Evolutionary conservation across 2,113 vertebrate species (phyloP), one percentile per base, ranked within the genome.

Genomic region (Oryzias melastigma): DNA sequence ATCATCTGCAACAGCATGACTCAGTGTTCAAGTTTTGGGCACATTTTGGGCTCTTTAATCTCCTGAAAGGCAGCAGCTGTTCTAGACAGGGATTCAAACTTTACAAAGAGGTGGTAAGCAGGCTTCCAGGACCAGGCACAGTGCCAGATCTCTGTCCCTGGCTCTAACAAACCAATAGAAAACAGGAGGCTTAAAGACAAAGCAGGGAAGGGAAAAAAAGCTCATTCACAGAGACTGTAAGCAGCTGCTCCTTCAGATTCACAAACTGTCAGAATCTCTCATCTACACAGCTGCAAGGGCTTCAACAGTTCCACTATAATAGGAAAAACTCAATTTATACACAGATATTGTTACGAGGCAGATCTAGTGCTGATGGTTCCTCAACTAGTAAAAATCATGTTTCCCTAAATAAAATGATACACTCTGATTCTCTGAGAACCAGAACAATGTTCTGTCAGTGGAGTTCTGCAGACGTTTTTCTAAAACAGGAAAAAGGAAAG

Each of bases 401-500:
- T 13, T 27, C 8, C 35, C 35, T 10, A 35, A 12, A 10, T 35
- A 35, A 35, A 35, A 35, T 10, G 10, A 35, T 35, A 10, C 2
- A 12, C 35, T 12, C 35, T 3, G 35, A 3, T 35, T 35, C 27
- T 7, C 27, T 29, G 27, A 29, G 27, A 46, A 18, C n/a, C 45
- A 19, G 45, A 6, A 46, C 17, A 18, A n/a, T 46, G 45, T n/a
- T 8, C n/a, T 47, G 8, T 18, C 8, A 18, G n/a, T 19, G 46
- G n/a, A 19, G 5, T 52, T 52, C 43, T 71, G 20, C 14, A 64
- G 41, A 70, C 60, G 65, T 80, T 62, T 44, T 52, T 58, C 66
- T 80, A 73, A 80, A 83, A 87, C 85, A 90, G 90, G 90, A 91
- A 92, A 89, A 73, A 76, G 87, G 80, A 86, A 86, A 79, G 71